Evolutionary conservation across 1,140 invertebrate species (phyloP).

Genomic region (Thaumetopoea pityocampa): DNA sequence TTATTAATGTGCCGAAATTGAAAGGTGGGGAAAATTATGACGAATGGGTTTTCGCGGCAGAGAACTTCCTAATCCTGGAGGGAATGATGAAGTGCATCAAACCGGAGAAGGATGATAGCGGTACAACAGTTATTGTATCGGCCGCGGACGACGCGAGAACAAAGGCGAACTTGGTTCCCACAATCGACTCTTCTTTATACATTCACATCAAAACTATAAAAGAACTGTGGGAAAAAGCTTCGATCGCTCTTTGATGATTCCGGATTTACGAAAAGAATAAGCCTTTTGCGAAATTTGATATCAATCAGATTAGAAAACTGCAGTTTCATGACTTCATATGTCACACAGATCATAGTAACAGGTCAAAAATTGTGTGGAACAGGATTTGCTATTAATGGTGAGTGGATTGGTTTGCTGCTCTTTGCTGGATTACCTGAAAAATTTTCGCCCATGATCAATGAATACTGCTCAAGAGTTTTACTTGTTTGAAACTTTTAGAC

Average conservation of each 20-base stretch:
- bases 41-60: slow-evolving; percentile 13
- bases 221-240: slow-evolving; percentile 35
- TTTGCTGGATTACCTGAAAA: slow-evolving; percentile 40
- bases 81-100: slow-evolving; percentile 10
- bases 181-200: slow-evolving; percentile 21
- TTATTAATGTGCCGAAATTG: slow-evolving; percentile 1
- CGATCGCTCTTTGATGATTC: slow-evolving; percentile 23
- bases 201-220: slow-evolving; percentile 32
- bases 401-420: slow-evolving; percentile 42
- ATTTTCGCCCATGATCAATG: slow-evolving; percentile 46
- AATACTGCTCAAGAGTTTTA: no score
- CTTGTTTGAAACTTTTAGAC: no score
- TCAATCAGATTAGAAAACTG: slow-evolving; percentile 25
- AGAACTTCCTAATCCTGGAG: slow-evolving; percentile 17
- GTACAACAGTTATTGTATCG: not conserved
- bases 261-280: slow-evolving; percentile 28
- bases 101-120: slow-evolving; percentile 5
- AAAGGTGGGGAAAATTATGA: slow-evolving; percentile 1
- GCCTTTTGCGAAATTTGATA: slow-evolving; percentile 24
- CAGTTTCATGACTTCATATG: slow-evolving; percentile 19
- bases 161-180: slow-evolving; percentile 19
- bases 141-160: slow-evolving; percentile 3
- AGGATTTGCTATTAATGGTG: slow-evolving; percentile 22
- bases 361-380: slow-evolving; percentile 24
- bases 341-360: slow-evolving; percentile 21